These are phyloP conservation scores for Mirza zaza DNA, from an alignment of 2,113 vertebrate species.

Conservation along the genomic window DNA sequence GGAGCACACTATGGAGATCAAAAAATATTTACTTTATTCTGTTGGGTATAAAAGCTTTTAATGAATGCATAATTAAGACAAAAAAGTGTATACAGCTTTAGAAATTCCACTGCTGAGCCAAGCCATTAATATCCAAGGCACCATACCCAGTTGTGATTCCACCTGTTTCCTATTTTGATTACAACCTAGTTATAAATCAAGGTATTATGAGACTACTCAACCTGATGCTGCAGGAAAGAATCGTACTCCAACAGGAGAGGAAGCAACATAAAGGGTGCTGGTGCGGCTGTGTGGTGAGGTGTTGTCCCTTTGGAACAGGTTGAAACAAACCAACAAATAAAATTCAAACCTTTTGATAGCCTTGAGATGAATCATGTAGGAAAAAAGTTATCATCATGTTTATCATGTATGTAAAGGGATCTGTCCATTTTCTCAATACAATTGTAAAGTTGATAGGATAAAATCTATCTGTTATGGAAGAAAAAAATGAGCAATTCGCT, in stretches of 20 bases:
- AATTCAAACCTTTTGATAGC: neutral
- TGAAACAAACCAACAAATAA: constrained; percentile 42
- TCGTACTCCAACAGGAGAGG: neutral
- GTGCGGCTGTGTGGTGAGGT: neutral
- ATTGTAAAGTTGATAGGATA: neutral
- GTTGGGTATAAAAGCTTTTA: constrained; percentile 91
- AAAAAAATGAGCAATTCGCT: constrained; percentile 1
- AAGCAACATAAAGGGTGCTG: neutral
- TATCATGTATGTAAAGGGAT: neutral
- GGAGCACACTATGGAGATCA: constrained; percentile 91
- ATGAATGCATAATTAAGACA: constrained; percentile 93
- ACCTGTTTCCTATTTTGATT: constrained; percentile 88
- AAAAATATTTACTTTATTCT: constrained; percentile 94
- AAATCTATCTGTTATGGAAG: neutral
- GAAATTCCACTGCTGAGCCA: constrained; percentile 86
- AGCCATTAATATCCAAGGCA: constrained; percentile 88
- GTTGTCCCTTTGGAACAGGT: neutral
- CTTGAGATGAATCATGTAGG: neutral
- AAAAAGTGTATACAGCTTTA: constrained; percentile 86
- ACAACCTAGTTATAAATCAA: constrained; percentile 84
- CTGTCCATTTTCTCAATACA: constrained; percentile 22
- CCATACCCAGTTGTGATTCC: constrained; percentile 83
- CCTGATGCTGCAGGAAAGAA: constrained; percentile 50
- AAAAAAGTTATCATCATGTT: neutral
- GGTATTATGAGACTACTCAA: constrained; percentile 70